These are phyloP conservation scores for Tetraodon nigroviridis DNA, from an alignment of 2,113 vertebrate species.

Conservation along the genomic window DNA sequence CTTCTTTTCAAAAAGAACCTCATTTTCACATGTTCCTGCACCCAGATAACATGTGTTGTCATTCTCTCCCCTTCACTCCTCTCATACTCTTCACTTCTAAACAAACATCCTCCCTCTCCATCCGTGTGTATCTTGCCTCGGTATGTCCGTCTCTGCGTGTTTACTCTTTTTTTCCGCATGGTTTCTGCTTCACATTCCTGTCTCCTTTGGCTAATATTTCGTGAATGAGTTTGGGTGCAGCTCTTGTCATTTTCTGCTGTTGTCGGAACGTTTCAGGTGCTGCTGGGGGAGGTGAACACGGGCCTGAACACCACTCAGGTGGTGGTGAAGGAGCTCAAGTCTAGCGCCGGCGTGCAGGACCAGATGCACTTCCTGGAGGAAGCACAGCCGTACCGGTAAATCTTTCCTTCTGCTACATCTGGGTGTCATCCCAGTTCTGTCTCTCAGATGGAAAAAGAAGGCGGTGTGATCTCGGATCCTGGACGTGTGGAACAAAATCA, in stretches of 20 bases:
- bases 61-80: conserved; percentile 9
- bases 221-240: too few species aligned
- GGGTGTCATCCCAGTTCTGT: too few species aligned
- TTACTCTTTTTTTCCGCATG: conserved; percentile 5
- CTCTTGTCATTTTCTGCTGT: too few species aligned
- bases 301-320: conserved; percentile 84
- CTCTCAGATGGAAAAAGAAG: neutral
- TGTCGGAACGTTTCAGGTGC: conserved; percentile 73
- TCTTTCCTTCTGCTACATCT: too few species aligned
- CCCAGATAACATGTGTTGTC: conserved; percentile 41
- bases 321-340: conserved; percentile 92
- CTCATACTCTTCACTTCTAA: conserved; percentile 22
- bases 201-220: neutral
- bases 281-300: conserved; percentile 88
- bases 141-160: conserved; percentile 49
- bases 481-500: too few species aligned
- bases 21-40: conserved; percentile 8
- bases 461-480: too few species aligned
- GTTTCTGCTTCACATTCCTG: neutral
- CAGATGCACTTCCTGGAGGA: conserved; percentile 95
- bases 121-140: conserved; percentile 39
- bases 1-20: neutral
- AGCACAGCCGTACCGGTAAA: conserved; percentile 85
- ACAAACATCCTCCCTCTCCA: conserved; percentile 22
- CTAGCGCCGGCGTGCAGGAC: conserved; percentile 83